Evolutionary conservation across 2,888 invertebrate genomes (phyloP), one percentile per base, ranked within the genome.

Genomic region (Nudaria mundana): DNA sequence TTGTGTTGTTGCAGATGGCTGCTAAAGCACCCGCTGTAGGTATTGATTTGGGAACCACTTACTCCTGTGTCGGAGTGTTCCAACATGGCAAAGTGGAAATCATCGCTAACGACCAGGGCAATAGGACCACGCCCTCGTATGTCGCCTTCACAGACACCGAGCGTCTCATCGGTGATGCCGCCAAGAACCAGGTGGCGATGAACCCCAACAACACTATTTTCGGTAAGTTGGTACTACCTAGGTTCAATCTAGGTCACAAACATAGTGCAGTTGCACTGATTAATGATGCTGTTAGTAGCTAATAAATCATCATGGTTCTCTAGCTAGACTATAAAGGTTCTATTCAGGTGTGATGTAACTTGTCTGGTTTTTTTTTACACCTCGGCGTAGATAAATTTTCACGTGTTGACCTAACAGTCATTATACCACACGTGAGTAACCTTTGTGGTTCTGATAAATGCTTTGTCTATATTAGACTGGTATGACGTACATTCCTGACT

Each of bases 11-110:
- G 3, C 71, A 91, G 91, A 91, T 90, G 90, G 90, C 86, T 46
- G 90, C 86, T 46, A 94, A 94, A 87, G 93, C 95, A 91, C 95
- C 95, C 74, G 95, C 95, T 79, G 94, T 97, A 76, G 98, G 98
- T 92, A 98, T 98, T 88, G 98, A 98, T 91, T 92, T 98, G 86
- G 98, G 98, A 61, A 98, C 97, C 62, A 98, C 97, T 53, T 98
- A 97, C 87, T 97, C 97, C 38, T 97, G 96, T 74, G 97, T 97
- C 59, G 97, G 96, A 66, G 97, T 97, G 55, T 97, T 96, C 92
- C 95, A 95, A 88, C 94, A 96, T 86, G 96, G 96, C 55, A 95
- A 95, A 87, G 95, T 96, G 69, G 95, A 95, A 87, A 95, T 95
- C 80, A 95, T 95, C 84, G 95, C 95, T 77, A 96, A 96, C 79